Base-by-base conservation (phyloP, 2,113 vertebrate genomes). In the Campylomormyrus numenius region DNA sequence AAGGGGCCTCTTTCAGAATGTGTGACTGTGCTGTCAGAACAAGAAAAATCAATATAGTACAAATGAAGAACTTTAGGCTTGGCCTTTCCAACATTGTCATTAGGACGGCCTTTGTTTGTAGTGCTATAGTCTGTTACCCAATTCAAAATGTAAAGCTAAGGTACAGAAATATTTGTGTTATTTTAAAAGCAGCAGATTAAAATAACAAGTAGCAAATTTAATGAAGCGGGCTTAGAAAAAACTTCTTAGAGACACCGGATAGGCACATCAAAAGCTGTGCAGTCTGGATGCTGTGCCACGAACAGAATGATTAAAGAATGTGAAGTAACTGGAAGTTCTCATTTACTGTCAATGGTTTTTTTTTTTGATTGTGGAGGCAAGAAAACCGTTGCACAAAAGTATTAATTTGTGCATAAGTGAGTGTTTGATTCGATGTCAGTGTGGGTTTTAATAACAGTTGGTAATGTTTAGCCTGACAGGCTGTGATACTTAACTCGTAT, bases 401-500 rank as follows among this genome's bases (percentile, higher is more conserved):
- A 42, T 13, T 31, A 52, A 21, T 89, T 24, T 89, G 42, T 48
- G 45, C 27, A 27, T 35, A n/a, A 13, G 46, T 21, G 24, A 50
- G 24, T 52, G 88, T 48, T 46, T 42, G 45, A 27, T 45, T 58
- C 45, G n/a, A 35, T 21, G 35, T 46, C 21, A 46, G 56, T 80
- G 77, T 89, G 87, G 5, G 58, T 89, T 87, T 92, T 17, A 0
- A 53, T 88, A 46, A 45, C 9, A 52, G 31, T 87, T 17, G 77
- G 45, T 80, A 85, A 84, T 39, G 77, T 62, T 3, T 11, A 35
- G 49, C 24, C n/a, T 90, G 88, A 89, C 74, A 80, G 88, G 53
- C 52, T 88, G 19, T 58, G 91, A 21, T 53, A 48, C 88, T 53
- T 89, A 62, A 88, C 48, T 13, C 62, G 45, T 77, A 0, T 46